Evolutionary conservation across 2,888 invertebrate genomes (phyloP).

Genomic region (Pseudanteris insignis): DNA sequence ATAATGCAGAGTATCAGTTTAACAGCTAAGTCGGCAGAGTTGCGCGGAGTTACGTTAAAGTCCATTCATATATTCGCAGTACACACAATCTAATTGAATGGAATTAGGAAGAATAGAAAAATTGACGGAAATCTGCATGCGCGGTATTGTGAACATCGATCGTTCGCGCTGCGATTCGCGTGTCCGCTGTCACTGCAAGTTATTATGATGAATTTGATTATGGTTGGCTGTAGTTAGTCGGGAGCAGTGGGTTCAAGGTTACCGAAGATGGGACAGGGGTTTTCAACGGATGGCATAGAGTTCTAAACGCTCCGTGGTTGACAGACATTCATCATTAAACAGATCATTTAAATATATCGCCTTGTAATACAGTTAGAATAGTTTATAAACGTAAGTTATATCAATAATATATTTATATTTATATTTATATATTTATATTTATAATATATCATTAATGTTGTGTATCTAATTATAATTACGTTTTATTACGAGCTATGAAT

Average conservation of each 20-base stretch:
- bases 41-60: too few relatives aligned
- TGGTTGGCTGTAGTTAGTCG: too few relatives aligned
- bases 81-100: too few relatives aligned
- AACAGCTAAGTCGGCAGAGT: too few relatives aligned
- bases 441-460: conserved; percentile 61
- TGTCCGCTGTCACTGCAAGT: conserved; percentile 10
- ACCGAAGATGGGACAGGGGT: conserved; percentile 31
- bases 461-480: conserved; percentile 50
- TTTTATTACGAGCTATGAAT: conserved; percentile 64
- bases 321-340: conserved; percentile 67
- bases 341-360: conserved; percentile 66
- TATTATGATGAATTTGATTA: conserved; percentile 39
- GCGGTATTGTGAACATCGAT: conserved; percentile 6
- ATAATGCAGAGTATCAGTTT: too few relatives aligned
- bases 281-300: conserved; percentile 64
- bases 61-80: too few relatives aligned
- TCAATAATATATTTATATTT: conserved; percentile 65
- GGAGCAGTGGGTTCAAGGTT: conserved; percentile 36
- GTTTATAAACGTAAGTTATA: conserved; percentile 65
- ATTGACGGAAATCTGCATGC: conserved; percentile 16
- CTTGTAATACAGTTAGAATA: conserved; percentile 66
- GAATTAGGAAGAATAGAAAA: too few relatives aligned
- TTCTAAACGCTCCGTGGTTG: conserved; percentile 66
- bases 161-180: conserved; percentile 18
- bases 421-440: conserved; percentile 51